Evolutionary conservation across 2,113 vertebrate species (phyloP), one percentile per base, ranked within the genome.

Genomic region (Falcunculus frontatus): DNA sequence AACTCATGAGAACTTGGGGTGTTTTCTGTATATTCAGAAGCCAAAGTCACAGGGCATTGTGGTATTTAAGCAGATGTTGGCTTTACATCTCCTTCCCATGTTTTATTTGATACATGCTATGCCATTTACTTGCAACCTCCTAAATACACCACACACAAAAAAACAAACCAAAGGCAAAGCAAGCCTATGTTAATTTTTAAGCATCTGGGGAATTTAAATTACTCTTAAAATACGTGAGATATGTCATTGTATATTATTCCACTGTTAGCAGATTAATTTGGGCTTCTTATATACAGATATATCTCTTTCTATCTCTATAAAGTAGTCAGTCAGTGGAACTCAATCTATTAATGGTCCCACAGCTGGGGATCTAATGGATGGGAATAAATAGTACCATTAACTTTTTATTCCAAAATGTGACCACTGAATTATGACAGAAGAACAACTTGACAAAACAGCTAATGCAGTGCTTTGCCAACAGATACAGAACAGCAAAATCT

Each of bases 141-240:
- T 89, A 79, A 62, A 53, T 23, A 67, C 21, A 39, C 29, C 69
- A 87, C 37, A 46, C 39, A 47, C 37, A 90, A 55, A 87, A 87
- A 90, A 73, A 4, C 21, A 93, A 91, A 84, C 18, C 23, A 52
- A 89, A 78, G 57, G 76, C 93, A 95, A 92, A 90, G 42, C 49
- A 90, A 82, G 53, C 14, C 56, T 74, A 70, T 3, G 2, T 60
- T 89, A 78, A 72, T 89, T 93, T 90, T 92, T 65, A 84, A 90
- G 64, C 57, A 90, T 79, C 73, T 65, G 30, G 57, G 62, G 62
- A 94, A 94, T 93, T 92, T 37, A 84, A 52, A 84, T 84, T 96
- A 70, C 77, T 84, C 80, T 94, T 78, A 76, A 94, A 95, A 90
- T 86, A 95, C n/a, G 39, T 73, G 52, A 93, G 65, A 95, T 82